These are phyloP conservation scores for Ernsta delagoae DNA, from an alignment of 2,888 invertebrate genomes.

Conservation along the genomic window DNA sequence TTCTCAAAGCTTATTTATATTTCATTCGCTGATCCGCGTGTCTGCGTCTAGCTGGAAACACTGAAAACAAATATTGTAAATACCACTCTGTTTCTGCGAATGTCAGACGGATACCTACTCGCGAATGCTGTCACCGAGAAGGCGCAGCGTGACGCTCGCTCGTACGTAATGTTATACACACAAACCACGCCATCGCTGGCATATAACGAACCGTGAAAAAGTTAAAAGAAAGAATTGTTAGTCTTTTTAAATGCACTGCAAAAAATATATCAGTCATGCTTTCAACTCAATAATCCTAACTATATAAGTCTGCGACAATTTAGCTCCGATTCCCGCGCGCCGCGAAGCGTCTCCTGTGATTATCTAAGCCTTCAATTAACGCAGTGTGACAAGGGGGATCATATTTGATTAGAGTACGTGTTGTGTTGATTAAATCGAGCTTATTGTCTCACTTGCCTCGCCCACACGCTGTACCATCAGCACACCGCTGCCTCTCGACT, in stretches of 20 bases:
- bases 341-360: slow-evolving; percentile 76
- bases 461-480: slow-evolving; percentile 45
- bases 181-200: background rate
- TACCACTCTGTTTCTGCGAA: slow-evolving; percentile 22
- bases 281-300: background rate
- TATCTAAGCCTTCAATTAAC: slow-evolving; percentile 77
- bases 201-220: background rate
- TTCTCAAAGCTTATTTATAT: slow-evolving; percentile 8
- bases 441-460: slow-evolving; percentile 78
- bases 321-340: slow-evolving; percentile 45
- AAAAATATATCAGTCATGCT: background rate
- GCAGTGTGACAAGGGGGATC: slow-evolving; percentile 78
- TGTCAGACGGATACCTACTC: slow-evolving; percentile 16
- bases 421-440: slow-evolving; percentile 82
- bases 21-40: slow-evolving; percentile 13
- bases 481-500: slow-evolving; percentile 24
- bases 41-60: slow-evolving; percentile 18
- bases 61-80: slow-evolving; percentile 22
- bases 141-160: slow-evolving; percentile 47
- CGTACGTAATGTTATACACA: background rate
- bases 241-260: background rate
- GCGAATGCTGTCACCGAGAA: slow-evolving; percentile 14
- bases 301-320: background rate
- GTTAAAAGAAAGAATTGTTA: background rate
- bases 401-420: slow-evolving; percentile 83